Conservation (phyloP, 2,113 vertebrate genomes). For the Holacanthus passer region DNA sequence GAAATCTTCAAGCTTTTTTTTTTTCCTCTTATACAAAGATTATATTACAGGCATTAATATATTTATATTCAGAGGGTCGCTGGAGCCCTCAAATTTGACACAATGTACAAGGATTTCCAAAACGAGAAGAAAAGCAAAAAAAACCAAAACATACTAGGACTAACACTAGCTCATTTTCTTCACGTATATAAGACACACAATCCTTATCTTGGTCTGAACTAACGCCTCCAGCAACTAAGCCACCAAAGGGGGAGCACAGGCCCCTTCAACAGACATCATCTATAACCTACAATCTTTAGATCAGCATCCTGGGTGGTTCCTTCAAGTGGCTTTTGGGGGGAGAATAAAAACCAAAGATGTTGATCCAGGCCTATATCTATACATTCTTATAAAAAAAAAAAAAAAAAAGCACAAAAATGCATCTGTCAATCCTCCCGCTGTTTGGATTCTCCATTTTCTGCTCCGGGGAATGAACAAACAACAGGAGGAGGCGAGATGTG, state of each 20-base stretch:
- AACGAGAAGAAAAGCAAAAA: slow-evolving; percentile 60
- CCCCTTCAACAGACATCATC: slow-evolving; percentile 66
- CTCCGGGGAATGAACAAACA: slow-evolving; percentile 49
- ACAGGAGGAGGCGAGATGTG: slow-evolving; percentile 39
- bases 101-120: slow-evolving; percentile 80
- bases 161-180: slow-evolving; percentile 75
- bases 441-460: slow-evolving; percentile 58
- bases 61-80: slow-evolving; percentile 74
- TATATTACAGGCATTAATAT: slow-evolving; percentile 84
- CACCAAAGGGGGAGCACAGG: slow-evolving; percentile 56
- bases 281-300: slow-evolving; percentile 75
- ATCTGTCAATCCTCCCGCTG: slow-evolving; percentile 48
- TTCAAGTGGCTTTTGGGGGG: slow-evolving; percentile 59
- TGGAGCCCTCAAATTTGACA: slow-evolving; percentile 79
- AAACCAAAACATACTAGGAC: slow-evolving; percentile 62
- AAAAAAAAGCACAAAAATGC: slow-evolving; percentile 35
- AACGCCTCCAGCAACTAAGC: slow-evolving; percentile 71
- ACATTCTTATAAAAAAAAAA: slow-evolving; percentile 79
- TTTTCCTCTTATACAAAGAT: slow-evolving; percentile 80
- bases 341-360: slow-evolving; percentile 51
- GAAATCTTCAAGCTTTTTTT: slow-evolving; percentile 76
- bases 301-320: slow-evolving; percentile 60
- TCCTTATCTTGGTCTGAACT: slow-evolving; percentile 73
- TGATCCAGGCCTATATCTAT: slow-evolving; percentile 69
- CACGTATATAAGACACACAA: slow-evolving; percentile 76